Percentiles rank a stretch among this genome's conserved stretches.
Conservation (phyloP, 2,888 invertebrate genomes). For the Dioctria linearis region DNA sequence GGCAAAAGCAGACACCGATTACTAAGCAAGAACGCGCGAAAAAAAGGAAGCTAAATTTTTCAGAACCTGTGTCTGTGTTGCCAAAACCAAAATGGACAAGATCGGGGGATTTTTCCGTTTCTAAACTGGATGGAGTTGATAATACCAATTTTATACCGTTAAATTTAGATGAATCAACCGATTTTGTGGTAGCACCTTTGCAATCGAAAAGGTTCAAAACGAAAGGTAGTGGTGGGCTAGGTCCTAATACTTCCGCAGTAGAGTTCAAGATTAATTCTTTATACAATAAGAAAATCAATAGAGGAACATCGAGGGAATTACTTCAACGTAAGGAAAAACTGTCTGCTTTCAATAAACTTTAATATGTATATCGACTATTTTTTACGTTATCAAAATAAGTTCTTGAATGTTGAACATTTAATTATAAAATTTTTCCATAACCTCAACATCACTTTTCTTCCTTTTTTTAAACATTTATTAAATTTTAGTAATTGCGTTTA, state of each 20-base stretch:
- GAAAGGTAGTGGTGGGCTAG: neutral
- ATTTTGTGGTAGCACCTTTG: conserved; percentile 59
- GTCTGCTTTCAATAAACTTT: conserved; percentile 2
- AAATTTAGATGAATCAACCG: conserved; percentile 55
- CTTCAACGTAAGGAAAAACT: conserved; percentile 59
- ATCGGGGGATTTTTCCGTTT: conserved; percentile 59
- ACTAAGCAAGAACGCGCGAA: conserved; percentile 44
- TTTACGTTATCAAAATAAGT: neutral
- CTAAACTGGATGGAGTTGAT: conserved; percentile 15
- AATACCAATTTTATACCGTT: conserved; percentile 6
- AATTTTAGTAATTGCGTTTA: no score
- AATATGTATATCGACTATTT: neutral
- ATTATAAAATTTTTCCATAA: no score
- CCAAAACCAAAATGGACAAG: conserved; percentile 63
- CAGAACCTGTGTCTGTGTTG: conserved; percentile 57
- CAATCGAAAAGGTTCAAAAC: conserved; percentile 50
- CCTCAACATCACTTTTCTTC: no score
- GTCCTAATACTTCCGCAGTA: conserved; percentile 24
- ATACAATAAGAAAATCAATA: conserved; percentile 57
- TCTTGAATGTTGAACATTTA: no score
- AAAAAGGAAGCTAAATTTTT: conserved; percentile 60
- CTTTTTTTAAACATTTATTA: no score
- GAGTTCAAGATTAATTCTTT: conserved; percentile 62
- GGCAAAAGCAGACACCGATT: conserved; percentile 56
- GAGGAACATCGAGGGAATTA: conserved; percentile 60